Conservation (phyloP, 2,797 vertebrate species). For the Todus mexicanus region DNA sequence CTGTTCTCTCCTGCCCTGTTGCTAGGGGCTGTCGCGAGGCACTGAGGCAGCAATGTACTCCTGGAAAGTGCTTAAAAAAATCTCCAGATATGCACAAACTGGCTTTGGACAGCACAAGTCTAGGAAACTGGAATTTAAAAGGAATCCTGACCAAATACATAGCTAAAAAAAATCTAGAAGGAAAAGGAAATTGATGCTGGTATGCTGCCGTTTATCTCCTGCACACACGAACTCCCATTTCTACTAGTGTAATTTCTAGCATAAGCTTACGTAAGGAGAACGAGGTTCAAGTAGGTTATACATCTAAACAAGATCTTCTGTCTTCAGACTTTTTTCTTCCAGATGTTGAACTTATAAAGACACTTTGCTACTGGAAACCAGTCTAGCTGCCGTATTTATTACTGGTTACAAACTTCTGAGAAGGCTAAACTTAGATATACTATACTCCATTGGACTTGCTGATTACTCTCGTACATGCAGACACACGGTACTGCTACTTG, state of each 20-base stretch:
- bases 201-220: neutral
- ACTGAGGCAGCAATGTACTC: neutral
- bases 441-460: neutral
- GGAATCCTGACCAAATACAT: neutral
- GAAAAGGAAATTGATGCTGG: neutral
- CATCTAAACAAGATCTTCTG: neutral
- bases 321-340: neutral
- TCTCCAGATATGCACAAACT: neutral
- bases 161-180: neutral
- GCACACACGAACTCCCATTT: neutral
- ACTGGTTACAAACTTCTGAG: neutral
- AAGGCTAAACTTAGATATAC: neutral
- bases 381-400: neutral
- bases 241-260: neutral
- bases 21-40: neutral
- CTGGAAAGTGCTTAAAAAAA: neutral
- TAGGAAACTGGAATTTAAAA: neutral
- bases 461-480: neutral
- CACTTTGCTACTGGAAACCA: neutral
- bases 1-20: neutral
- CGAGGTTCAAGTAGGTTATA: neutral
- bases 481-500: neutral
- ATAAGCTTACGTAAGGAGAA: neutral
- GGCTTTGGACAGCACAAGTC: neutral
- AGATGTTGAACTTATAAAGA: neutral